Base-by-base conservation (phyloP, 2,888 invertebrate species). In the Byasa hedistus region DNA sequence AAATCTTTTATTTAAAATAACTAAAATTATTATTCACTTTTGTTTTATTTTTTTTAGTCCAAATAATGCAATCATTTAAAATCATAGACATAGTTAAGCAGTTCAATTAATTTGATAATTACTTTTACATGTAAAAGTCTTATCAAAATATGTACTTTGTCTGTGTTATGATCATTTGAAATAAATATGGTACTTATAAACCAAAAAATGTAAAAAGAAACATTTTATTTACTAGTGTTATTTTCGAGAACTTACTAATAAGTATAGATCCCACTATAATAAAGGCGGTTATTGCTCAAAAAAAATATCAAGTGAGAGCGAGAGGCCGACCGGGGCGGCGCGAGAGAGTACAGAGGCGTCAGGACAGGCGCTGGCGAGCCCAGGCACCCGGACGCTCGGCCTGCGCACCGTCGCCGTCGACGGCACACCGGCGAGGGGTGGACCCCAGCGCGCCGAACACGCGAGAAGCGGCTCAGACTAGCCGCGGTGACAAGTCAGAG, bases 391-490 rank as follows among this genome's bases (percentile, higher is more conserved):
- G 70, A 70, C 69, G 76, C 69, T 69, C 71, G 71, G 68, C 69
- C 64, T 59, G 66, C 66, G 66, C 66, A 66, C 62, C 66, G 62
- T 74, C 76, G 74, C 72, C 75, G 69, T 72, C 71, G 61, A 65
- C 75, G 71, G 73, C 71, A 73, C 69, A 62, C 70, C 71, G 69
- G 71, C 75, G 77, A 73, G 76, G 77, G 74, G 72, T 71, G 71
- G 68, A 69, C 72, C 74, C 76, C 74, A 73, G 73, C 72, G 72
- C 72, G 74, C 76, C 77, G 76, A 74, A 74, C 76, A 74, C 78
- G 80, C 83, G 87, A 87, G 86, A 86, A 88, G 88, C 89, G 89
- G 88, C 88, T 83, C 86, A 84, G 88, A 87, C 86, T 80, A 79
- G 87, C 88, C 87, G 87, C 86, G 80, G 80, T 77, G 80, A 82